Evolutionary conservation across 2,888 invertebrate genomes (phyloP), one percentile per base, ranked within the genome.

Genomic region (Syrphus vitripennis): DNA sequence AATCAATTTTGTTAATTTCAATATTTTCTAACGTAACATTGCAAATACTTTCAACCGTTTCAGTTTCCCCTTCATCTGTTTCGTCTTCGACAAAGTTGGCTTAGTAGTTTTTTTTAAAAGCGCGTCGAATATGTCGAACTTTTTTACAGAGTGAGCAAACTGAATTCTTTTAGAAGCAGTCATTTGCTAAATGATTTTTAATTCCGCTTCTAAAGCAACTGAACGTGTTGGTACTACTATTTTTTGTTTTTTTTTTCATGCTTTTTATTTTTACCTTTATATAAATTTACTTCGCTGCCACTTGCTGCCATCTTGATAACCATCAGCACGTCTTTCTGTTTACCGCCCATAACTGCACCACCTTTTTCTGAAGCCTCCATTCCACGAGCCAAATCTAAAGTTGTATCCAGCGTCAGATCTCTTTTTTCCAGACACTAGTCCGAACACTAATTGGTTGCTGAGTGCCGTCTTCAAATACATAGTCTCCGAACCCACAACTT

Each of bases 141-240:
- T 65, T 65, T 26, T 26, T 29, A n/a, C 63, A 65, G 9, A 45
- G n/a, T 12, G 63, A 65, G 10, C 63, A 63, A 42, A 45, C 14
- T 24, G 42, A 26, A 24, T 26, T 42, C 16, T 42, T 63, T 10
- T 29, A 19, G n/a, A 29, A 45, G 21, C 63, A 26, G 31, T 45
- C 45, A 40, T 42, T 40, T 14, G 63, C 63, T 29, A 45, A 26
- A 63, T 42, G 42, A 3, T 16, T 26, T 45, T 16, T 16, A 16
- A 10, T 9, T 12, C 29, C 29, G 29, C 55, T 29, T n/a, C 29
- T 29, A n/a, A n/a, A n/a, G n/a, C n/a, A 29, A 29, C 7, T 29
- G 34, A 34, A 34, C 34, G 34, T 34, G 34, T 12, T 34, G 12
- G 34, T 12, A 34, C 34, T 34, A 34, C 2, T 34, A 4, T 2